phyloP scores from a whole-genome alignment of 2,888 invertebrate species.

The Limnephilus auricula region DNA sequence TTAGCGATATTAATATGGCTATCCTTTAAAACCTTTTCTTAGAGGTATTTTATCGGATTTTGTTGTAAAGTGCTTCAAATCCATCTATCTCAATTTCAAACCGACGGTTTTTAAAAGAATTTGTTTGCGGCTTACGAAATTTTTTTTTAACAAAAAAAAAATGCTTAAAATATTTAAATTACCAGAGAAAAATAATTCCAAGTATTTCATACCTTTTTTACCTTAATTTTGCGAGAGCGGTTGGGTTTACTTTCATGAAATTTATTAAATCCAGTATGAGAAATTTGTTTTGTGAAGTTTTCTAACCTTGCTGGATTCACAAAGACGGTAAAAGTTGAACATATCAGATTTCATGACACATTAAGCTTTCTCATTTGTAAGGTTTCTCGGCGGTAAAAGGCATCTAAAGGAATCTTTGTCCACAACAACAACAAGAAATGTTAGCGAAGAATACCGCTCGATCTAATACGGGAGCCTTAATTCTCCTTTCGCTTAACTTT shows the following conservation, averaged over 20 bases:
- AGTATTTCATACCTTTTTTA: neutral
- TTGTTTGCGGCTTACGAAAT: too few relatives aligned
- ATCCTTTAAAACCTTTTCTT: too few relatives aligned
- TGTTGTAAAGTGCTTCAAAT: too few relatives aligned
- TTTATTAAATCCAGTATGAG: neutral
- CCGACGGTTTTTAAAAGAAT: too few relatives aligned
- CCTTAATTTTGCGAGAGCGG: neutral
- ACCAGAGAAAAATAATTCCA: too few relatives aligned
- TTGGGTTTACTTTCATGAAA: neutral
- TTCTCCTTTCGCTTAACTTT: neutral
- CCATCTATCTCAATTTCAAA: too few relatives aligned
- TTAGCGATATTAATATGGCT: too few relatives aligned
- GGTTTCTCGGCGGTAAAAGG: neutral
- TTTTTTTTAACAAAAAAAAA: too few relatives aligned
- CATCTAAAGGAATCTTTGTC: neutral
- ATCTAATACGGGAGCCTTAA: neutral
- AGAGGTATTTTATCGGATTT: too few relatives aligned
- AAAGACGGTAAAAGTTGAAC: neutral
- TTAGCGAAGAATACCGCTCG: neutral
- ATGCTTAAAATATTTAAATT: too few relatives aligned
- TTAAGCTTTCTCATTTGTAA: conserved; percentile 13
- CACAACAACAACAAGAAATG: neutral
- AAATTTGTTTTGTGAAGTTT: neutral
- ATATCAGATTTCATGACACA: conserved; percentile 12
- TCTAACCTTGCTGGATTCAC: neutral